phyloP scores from a whole-genome alignment of 2,113 vertebrate genomes.

The Microtus richardsoni region DNA sequence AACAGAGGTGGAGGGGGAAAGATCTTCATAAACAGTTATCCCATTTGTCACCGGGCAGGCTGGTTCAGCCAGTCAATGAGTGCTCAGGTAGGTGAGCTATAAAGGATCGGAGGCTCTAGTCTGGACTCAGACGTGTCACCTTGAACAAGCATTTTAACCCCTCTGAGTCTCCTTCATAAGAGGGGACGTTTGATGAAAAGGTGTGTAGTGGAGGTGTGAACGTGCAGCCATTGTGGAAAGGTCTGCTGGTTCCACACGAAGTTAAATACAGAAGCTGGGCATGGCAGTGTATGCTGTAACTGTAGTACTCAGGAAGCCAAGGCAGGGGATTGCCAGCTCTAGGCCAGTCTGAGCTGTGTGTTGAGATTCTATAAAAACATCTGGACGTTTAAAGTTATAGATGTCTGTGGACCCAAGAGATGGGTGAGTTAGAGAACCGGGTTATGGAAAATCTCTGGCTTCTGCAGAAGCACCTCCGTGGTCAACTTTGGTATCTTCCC shows the following conservation, averaged over 20 bases:
- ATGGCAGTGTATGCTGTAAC: neutral
- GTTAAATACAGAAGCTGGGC: neutral
- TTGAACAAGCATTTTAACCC: conserved; percentile 1
- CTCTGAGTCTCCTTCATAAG: conserved; percentile 40
- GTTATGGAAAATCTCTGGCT: neutral
- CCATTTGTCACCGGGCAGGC: neutral
- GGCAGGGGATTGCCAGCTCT: no score
- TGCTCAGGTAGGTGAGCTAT: neutral
- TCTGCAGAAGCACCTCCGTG: neutral
- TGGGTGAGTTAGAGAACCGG: neutral
- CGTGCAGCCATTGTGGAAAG: neutral
- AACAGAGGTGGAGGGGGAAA: neutral
- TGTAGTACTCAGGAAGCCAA: neutral
- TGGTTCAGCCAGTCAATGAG: neutral
- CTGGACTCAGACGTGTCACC: neutral
- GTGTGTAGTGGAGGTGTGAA: neutral
- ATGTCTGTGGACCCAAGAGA: neutral
- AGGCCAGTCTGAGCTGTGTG: neutral
- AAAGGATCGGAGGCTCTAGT: neutral
- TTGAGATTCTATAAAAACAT: neutral
- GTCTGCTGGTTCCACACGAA: neutral
- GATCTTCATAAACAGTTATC: neutral
- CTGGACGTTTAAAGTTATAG: neutral
- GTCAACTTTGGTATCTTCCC: neutral
- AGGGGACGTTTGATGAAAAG: neutral